phyloP scores from a whole-genome alignment of 2,888 invertebrate genomes.

The Nomada goodeniana region DNA sequence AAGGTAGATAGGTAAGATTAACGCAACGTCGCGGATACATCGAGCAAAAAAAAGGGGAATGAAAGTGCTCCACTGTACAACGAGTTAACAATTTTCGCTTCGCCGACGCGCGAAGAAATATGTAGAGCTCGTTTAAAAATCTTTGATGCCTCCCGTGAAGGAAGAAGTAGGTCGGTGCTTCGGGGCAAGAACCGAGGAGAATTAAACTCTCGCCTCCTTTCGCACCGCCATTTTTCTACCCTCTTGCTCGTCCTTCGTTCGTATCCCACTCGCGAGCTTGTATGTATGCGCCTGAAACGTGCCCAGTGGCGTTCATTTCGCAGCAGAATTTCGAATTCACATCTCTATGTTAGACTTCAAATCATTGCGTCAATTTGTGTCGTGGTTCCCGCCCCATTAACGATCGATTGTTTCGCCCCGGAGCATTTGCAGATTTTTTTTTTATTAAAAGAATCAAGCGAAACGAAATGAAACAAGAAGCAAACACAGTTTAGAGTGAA shows the following conservation, averaged over 20 bases:
- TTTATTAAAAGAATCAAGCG: background rate
- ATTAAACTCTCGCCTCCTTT: slow-evolving; percentile 60
- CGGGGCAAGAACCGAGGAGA: slow-evolving; percentile 59
- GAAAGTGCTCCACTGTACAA: slow-evolving; percentile 44
- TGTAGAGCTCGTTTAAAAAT: slow-evolving; percentile 61
- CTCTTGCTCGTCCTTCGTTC: slow-evolving; percentile 54
- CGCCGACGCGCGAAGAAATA: slow-evolving; percentile 54
- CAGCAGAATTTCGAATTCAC: slow-evolving; percentile 55
- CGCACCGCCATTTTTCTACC: slow-evolving; percentile 54
- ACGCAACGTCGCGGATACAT: slow-evolving; percentile 44
- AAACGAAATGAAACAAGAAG: no score
- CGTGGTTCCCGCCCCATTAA: background rate
- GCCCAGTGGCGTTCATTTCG: slow-evolving; percentile 57
- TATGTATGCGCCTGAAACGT: slow-evolving; percentile 48
- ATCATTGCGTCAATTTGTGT: slow-evolving; percentile 6
- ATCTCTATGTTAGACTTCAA: slow-evolving; percentile 27
- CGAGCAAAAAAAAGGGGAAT: slow-evolving; percentile 42
- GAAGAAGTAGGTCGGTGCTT: slow-evolving; percentile 64
- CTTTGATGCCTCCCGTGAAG: slow-evolving; percentile 59
- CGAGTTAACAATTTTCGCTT: slow-evolving; percentile 59
- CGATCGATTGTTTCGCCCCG: background rate
- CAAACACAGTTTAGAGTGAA: no score
- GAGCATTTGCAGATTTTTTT: no score
- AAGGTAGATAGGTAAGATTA: slow-evolving; percentile 29
- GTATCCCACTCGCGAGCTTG: slow-evolving; percentile 42